A percentile compares a stretch with the other conserved stretches of the same genome.
These are phyloP conservation scores for Cotesia chilonis DNA, from an alignment of 1,140 invertebrate genomes.

Conservation along the genomic window DNA sequence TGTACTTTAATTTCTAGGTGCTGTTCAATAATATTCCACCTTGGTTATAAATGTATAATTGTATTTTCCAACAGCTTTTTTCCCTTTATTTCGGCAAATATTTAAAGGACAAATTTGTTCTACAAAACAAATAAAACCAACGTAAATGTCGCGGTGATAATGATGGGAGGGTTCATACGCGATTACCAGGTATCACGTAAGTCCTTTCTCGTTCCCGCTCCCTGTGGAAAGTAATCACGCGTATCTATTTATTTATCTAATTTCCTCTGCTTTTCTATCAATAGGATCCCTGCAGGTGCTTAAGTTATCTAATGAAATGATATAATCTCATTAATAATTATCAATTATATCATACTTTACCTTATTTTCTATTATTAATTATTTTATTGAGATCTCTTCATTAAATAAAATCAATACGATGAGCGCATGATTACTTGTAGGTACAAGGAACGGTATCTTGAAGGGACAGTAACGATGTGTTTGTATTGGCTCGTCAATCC, in stretches of 20 bases:
- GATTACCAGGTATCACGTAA: slow-evolving; percentile 65
- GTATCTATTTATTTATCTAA: background rate
- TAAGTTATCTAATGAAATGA: background rate
- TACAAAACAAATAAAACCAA: slow-evolving; percentile 21
- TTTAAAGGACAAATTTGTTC: slow-evolving; percentile 9
- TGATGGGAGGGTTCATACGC: slow-evolving; percentile 63
- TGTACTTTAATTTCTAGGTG: slow-evolving; percentile 54
- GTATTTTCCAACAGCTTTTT: slow-evolving; percentile 40
- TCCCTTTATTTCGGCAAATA: slow-evolving; percentile 37
- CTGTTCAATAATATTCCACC: slow-evolving; percentile 39
- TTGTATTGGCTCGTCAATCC: slow-evolving; percentile 32
- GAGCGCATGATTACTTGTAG: slow-evolving; percentile 23
- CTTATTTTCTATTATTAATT: too few species aligned
- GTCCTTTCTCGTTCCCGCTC: slow-evolving; percentile 63
- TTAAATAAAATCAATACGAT: background rate
- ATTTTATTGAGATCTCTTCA: too few species aligned
- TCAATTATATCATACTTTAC: background rate
- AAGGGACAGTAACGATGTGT: slow-evolving; percentile 40
- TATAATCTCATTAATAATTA: background rate
- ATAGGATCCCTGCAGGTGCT: background rate
- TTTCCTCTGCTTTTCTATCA: background rate
- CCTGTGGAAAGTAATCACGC: slow-evolving; percentile 40
- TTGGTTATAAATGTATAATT: slow-evolving; percentile 41
- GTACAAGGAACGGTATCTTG: slow-evolving; percentile 43
- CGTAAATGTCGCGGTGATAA: slow-evolving; percentile 44